Conservation (phyloP, 2,113 vertebrate species). For the Cyprinodon variegatus region DNA sequence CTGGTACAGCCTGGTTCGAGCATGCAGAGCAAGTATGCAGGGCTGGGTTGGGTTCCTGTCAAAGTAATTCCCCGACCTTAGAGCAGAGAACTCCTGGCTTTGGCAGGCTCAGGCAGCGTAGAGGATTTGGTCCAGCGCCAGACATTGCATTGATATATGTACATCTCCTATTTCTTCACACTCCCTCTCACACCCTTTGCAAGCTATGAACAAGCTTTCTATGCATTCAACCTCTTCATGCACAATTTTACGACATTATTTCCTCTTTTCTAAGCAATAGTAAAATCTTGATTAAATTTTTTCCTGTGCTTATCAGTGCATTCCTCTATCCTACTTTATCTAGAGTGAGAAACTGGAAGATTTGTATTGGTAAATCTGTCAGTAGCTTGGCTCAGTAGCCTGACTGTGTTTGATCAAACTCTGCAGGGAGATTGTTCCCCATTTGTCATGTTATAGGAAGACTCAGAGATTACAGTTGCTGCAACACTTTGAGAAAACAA, state of each 20-base stretch:
- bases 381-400: conserved; percentile 60
- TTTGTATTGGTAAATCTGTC: conserved; percentile 38
- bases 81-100: conserved; percentile 47
- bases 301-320: conserved; percentile 17
- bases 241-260: not conserved
- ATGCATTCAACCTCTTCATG: conserved; percentile 15
- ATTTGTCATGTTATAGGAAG: conserved; percentile 38
- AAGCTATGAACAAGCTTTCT: conserved; percentile 26
- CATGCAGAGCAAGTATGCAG: conserved; percentile 33
- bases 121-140: conserved; percentile 56
- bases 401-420: conserved; percentile 57
- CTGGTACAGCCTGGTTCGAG: conserved; percentile 36
- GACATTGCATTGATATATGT: conserved; percentile 58
- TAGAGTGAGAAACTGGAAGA: conserved; percentile 12
- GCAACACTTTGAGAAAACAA: conserved; percentile 46
- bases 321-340: conserved; percentile 32
- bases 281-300: conserved; percentile 8
- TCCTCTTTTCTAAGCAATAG: not conserved
- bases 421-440: conserved; percentile 44
- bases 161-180: conserved; percentile 59
- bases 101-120: conserved; percentile 67
- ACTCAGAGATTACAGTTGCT: conserved; percentile 36
- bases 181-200: conserved; percentile 30
- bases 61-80: conserved; percentile 53
- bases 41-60: conserved; percentile 47